phyloP scores from a whole-genome alignment of 2,888 invertebrate species.

The Callyntrura sp. region DNA sequence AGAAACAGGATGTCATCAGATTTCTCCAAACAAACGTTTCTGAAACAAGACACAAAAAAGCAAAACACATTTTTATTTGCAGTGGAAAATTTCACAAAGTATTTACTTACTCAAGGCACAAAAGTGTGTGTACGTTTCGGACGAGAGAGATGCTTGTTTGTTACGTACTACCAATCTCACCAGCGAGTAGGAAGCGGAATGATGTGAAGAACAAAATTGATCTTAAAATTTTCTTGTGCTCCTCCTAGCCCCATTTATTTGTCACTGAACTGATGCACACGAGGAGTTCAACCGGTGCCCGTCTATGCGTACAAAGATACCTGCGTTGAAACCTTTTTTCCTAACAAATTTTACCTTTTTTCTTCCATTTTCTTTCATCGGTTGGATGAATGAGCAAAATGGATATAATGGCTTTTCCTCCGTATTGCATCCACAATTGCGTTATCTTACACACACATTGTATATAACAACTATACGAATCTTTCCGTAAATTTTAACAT shows the following conservation, averaged over 20 bases:
- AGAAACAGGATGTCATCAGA: neutral
- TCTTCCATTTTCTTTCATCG: constrained; percentile 63
- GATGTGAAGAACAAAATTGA: neutral
- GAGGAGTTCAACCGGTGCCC: neutral
- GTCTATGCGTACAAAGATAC: neutral
- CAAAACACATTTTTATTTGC: neutral
- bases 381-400: constrained; percentile 53
- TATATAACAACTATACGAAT: constrained; percentile 8
- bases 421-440: constrained; percentile 1
- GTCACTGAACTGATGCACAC: neutral
- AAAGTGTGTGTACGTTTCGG: neutral
- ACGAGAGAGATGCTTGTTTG: neutral
- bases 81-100: constrained; percentile 9
- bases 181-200: neutral
- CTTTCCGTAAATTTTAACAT: constrained; percentile 7
- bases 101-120: neutral
- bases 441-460: neutral
- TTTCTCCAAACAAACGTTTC: neutral
- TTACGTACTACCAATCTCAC: neutral
- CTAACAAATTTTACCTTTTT: constrained; percentile 46
- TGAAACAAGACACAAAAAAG: constrained; percentile 36
- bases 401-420: constrained; percentile 20
- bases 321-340: constrained; percentile 49
- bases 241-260: constrained; percentile 9
- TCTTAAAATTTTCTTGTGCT: neutral